Percentiles rank a stretch among this genome's conserved stretches.
These are phyloP conservation scores for Chironex yamaguchii DNA, from an alignment of 30 jellyfish, hydroid and myxozoan genomes.

Conservation along the genomic window DNA sequence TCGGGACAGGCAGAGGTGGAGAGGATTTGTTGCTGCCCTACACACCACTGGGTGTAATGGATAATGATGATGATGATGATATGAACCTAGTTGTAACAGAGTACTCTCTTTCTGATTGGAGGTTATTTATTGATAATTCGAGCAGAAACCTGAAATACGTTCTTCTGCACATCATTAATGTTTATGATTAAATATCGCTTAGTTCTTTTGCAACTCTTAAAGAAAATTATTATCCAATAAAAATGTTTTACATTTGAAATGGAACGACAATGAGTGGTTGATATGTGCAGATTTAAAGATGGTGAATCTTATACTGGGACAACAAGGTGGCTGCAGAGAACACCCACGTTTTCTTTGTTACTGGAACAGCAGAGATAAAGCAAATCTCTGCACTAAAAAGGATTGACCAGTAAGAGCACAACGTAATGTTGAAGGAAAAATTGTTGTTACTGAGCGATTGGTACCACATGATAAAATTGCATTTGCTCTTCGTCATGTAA, in stretches of 20 bases:
- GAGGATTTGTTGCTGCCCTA: too few species aligned
- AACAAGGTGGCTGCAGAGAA: background rate
- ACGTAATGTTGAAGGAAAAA: background rate
- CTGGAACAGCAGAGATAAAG: background rate
- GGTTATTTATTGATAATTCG: background rate
- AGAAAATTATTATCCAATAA: background rate
- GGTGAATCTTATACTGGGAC: background rate
- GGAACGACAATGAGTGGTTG: background rate
- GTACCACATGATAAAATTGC: background rate
- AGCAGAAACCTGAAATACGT: background rate
- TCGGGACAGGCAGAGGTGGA: too few species aligned
- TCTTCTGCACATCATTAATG: background rate
- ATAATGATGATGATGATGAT: too few species aligned
- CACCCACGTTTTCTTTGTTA: background rate
- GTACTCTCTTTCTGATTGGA: background rate
- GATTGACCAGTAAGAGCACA: background rate
- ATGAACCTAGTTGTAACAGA: too few species aligned
- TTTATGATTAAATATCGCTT: background rate
- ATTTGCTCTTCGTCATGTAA: background rate
- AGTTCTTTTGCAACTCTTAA: background rate
- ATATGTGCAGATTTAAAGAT: background rate
- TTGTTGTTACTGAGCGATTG: background rate
- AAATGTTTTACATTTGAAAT: background rate
- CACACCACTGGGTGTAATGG: too few species aligned
- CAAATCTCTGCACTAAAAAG: background rate